Conservation (phyloP, 2,113 vertebrate genomes). For the Etheostoma cragini region DNA sequence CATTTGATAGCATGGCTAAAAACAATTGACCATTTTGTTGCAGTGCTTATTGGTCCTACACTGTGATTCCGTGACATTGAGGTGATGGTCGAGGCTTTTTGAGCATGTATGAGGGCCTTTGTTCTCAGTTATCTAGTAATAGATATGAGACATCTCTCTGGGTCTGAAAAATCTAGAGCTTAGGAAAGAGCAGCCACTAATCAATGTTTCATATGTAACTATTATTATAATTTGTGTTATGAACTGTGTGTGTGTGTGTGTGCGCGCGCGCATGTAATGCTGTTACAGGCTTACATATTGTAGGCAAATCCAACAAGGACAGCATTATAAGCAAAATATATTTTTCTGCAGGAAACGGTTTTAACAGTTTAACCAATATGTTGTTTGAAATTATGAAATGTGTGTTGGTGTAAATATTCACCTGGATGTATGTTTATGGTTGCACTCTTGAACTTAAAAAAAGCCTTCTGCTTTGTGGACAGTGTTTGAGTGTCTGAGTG, state of each 20-base stretch:
- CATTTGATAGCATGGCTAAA: constrained; percentile 68
- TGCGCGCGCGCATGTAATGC: neutral
- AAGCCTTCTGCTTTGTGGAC: neutral
- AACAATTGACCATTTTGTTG: constrained; percentile 65
- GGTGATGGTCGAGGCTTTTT: constrained; percentile 40
- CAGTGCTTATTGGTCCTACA: constrained; percentile 43
- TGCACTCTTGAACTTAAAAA: neutral
- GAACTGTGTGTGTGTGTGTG: neutral
- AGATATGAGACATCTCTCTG: constrained; percentile 7
- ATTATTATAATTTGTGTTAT: neutral
- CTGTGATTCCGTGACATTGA: constrained; percentile 59
- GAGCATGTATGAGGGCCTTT: constrained; percentile 16
- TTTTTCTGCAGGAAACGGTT: neutral
- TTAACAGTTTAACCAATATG: neutral
- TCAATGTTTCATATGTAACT: constrained; percentile 3
- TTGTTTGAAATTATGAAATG: neutral
- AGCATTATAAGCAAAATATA: neutral
- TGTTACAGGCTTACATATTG: neutral
- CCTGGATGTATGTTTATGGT: neutral
- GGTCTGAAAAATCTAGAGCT: neutral
- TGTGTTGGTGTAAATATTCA: neutral
- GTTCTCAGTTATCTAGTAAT: constrained; percentile 26
- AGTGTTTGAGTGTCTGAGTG: constrained; percentile 28
- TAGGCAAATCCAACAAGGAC: neutral
- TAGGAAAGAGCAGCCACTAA: neutral